A percentile compares a stretch with the other conserved stretches of the same genome.
These are phyloP conservation scores for Tetropium fuscum DNA, from an alignment of 2,888 invertebrate species.

Conservation along the genomic window DNA sequence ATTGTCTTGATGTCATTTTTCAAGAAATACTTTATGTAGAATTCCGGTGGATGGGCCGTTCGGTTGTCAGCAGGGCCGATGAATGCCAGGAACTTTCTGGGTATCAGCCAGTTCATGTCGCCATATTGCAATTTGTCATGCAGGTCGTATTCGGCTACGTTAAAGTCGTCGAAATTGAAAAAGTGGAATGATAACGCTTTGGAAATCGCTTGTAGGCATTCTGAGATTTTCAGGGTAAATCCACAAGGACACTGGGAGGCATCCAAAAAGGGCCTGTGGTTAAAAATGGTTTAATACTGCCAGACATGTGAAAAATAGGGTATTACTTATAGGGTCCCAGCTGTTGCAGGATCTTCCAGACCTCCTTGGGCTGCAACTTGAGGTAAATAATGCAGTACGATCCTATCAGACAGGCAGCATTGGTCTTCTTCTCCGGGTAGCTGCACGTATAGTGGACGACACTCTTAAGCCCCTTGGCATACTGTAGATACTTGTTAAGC, in stretches of 20 bases:
- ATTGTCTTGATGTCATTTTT: constrained; percentile 85
- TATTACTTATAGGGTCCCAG: constrained; percentile 65
- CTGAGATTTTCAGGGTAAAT: constrained; percentile 78
- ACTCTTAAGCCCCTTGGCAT: constrained; percentile 74
- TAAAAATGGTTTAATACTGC: not conserved
- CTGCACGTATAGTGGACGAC: constrained; percentile 85
- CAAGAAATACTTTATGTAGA: constrained; percentile 87
- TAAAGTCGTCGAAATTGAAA: constrained; percentile 86
- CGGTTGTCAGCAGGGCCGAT: constrained; percentile 78
- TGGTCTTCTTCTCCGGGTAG: constrained; percentile 82
- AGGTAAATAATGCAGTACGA: constrained; percentile 82
- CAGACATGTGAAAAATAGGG: not conserved
- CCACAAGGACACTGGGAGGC: constrained; percentile 82
- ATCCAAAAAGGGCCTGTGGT: constrained; percentile 76
- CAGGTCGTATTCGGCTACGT: constrained; percentile 85
- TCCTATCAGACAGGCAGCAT: constrained; percentile 89
- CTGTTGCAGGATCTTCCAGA: constrained; percentile 72
- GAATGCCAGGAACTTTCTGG: constrained; percentile 87
- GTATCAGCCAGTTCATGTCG: constrained; percentile 91
- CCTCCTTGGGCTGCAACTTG: constrained; percentile 77
- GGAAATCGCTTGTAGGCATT: constrained; percentile 74
- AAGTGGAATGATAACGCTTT: constrained; percentile 82
- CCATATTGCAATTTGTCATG: constrained; percentile 87
- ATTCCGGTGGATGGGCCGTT: constrained; percentile 76
- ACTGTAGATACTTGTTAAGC: constrained; percentile 79